Base-by-base conservation (phyloP, 2,888 invertebrate genomes). In the Tryphoninae sp. region DNA sequence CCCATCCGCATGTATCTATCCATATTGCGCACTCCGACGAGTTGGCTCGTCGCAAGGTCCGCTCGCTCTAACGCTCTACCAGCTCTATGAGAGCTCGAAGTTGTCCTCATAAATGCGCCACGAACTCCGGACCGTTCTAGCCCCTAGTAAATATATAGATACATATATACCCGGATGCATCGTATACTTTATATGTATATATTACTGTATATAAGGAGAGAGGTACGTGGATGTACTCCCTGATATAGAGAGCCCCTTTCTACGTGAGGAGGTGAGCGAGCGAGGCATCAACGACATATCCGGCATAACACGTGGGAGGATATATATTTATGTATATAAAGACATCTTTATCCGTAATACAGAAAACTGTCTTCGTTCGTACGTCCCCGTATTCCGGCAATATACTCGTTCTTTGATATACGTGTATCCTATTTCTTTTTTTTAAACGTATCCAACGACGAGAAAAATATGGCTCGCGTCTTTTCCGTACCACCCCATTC, bases 21-120 rank as follows among this genome's bases (percentile, higher is more conserved):
- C 80, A 80, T 84, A 86, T 84, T 85, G 77, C 84, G 74, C 79
- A 69, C 71, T 58, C 68, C 62, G 69, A 82, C 73, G 72, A 80
- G 65, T 78, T 85, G 82, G 81, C 78, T 83, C 80, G 82, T 75
- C 65, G 33, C 73, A 55, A 79, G 83, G 59, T 69, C 42, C 72
- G 23, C 68, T n/a, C 62, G 69, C 80, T 53, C 73, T 49, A 22
- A 16, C 68, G 65, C 53, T 33, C 16, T 42, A 51, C 72, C 61
- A 71, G 82, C 78, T 85, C 74, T 83, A 82, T 81, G 83, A 87
- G 84, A 86, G 84, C 83, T 82, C 82, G 78, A 79, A 86, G 81
- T 83, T 84, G 80, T 83, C 84, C 85, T 87, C 88, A 85, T 88
- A 89, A 89, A 89, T 85, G 86, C 82, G 67, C 83, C 85, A 83